A percentile compares a stretch with the other conserved stretches of the same genome.
Conservation (phyloP, 1,140 invertebrate species). For the Drosophila cardini region DNA sequence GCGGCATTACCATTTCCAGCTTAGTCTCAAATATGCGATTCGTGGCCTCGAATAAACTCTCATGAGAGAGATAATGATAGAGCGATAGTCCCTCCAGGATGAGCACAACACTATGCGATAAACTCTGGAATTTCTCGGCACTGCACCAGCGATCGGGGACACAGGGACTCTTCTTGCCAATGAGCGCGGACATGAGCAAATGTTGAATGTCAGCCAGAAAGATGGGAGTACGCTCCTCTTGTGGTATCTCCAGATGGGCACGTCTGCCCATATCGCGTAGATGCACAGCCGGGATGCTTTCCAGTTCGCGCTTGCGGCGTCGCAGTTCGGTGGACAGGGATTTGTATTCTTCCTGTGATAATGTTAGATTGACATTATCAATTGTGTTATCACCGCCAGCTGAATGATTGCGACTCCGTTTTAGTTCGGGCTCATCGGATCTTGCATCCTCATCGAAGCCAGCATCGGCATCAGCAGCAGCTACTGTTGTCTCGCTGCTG, state of each 20-base stretch:
- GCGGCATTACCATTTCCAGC: conserved; percentile 91
- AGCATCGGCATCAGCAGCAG: conserved; percentile 2
- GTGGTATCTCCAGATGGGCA: conserved; percentile 86
- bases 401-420: conserved; percentile 47
- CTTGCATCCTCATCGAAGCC: neutral
- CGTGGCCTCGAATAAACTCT: conserved; percentile 87
- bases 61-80: conserved; percentile 89
- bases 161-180: conserved; percentile 89
- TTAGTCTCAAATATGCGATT: conserved; percentile 87
- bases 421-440: conserved; percentile 42
- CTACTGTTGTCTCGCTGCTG: conserved; percentile 2
- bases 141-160: conserved; percentile 91
- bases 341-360: conserved; percentile 86
- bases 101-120: conserved; percentile 90
- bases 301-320: conserved; percentile 86
- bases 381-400: conserved; percentile 59
- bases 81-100: conserved; percentile 92
- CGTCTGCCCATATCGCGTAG: conserved; percentile 87
- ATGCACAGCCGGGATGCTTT: conserved; percentile 86
- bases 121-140: conserved; percentile 89
- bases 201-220: conserved; percentile 93
- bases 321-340: conserved; percentile 86
- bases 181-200: conserved; percentile 90
- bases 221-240: conserved; percentile 89
- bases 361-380: conserved; percentile 12